Evolutionary conservation across 1,140 invertebrate genomes (phyloP).

Genomic region (Eupeodes corollae): DNA sequence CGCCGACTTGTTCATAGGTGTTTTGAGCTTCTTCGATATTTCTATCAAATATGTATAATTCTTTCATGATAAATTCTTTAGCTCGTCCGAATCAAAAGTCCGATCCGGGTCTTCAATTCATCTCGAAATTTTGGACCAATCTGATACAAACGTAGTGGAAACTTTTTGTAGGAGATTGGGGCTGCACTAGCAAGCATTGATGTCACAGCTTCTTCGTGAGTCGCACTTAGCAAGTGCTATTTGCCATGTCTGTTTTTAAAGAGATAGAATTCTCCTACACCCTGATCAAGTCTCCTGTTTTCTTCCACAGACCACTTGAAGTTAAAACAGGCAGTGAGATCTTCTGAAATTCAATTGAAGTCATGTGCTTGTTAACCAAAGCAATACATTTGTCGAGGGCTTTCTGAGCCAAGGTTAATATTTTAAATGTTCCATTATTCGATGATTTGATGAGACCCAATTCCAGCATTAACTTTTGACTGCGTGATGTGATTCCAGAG

Average conservation of each 20-base stretch:
- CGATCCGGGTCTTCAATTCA: slow-evolving; percentile 71
- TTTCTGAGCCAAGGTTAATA: slow-evolving; percentile 66
- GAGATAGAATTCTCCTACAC: slow-evolving; percentile 33
- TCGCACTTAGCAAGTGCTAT: slow-evolving; percentile 70
- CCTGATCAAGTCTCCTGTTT: slow-evolving; percentile 43
- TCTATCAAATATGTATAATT: slow-evolving; percentile 80
- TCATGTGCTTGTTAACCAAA: slow-evolving; percentile 63
- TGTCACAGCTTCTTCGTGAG: slow-evolving; percentile 76
- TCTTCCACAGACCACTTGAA: slow-evolving; percentile 58
- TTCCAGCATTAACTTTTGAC: slow-evolving; percentile 66
- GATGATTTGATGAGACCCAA: slow-evolving; percentile 60
- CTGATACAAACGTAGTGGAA: slow-evolving; percentile 73
- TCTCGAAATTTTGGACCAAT: slow-evolving; percentile 80
- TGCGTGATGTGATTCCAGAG: slow-evolving; percentile 47
- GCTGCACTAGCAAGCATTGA: slow-evolving; percentile 49
- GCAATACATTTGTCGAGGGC: slow-evolving; percentile 64
- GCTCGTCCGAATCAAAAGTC: slow-evolving; percentile 67
- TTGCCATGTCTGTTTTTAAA: slow-evolving; percentile 42
- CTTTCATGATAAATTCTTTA: slow-evolving; percentile 89
- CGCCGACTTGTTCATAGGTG: slow-evolving; percentile 59
- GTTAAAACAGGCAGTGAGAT: slow-evolving; percentile 65
- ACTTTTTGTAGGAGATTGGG: slow-evolving; percentile 48
- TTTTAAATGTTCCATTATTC: slow-evolving; percentile 58
- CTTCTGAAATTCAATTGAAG: slow-evolving; percentile 62
- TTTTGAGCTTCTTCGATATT: slow-evolving; percentile 44